Base-by-base conservation (phyloP, 1,140 invertebrate species). In the Idris sp. region DNA sequence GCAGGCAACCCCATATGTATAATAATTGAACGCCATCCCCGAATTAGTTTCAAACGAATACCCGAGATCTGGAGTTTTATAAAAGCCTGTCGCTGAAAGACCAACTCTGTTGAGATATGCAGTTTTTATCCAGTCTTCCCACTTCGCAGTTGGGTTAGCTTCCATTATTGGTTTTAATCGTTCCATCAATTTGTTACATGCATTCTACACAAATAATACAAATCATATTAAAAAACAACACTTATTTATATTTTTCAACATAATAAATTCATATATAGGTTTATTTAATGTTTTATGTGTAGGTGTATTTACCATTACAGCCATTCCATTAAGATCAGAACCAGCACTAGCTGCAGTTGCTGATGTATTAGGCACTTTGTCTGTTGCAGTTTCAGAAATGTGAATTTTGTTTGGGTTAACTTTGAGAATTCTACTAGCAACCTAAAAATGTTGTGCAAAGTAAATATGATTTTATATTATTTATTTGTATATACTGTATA, bases 301-400 rank as follows among this genome's bases (percentile, higher is more conserved):
- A 28, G n/a, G n/a, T 28, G 35, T 33, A 19, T 9, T 88, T 85
- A 93, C 92, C 78, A 96, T 81, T 35, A 99, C 91, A 11, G 97
- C 97, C 94, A 97, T 96, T 71, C 97, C 97, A 87, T 98, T 97
- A 0, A 99, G 83, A 90, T 99, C 97, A 1, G 96, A 97, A 5
- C 94, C 92, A 33, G 91, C 90, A 87, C 96, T 97, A 1, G 96
- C 97, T 16, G 97, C 97, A 8, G 97, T 97, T 0, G 97, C 90
- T 15, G 95, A 95, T 0, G 96, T 95, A 83, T 99, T 99, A 0
- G 97, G 96, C 0, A 98, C 96, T 88, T 97, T 98, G 80, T 97
- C 95, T 0, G 96, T 98, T 6, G 93, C 87, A 0, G 95, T 97
- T 87, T 98, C 97, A 43, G 90, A 90, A 14, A 97, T 96, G 80